These are phyloP conservation scores for Leucophenga montana DNA, from an alignment of 2,888 invertebrate species.

Conservation along the genomic window DNA sequence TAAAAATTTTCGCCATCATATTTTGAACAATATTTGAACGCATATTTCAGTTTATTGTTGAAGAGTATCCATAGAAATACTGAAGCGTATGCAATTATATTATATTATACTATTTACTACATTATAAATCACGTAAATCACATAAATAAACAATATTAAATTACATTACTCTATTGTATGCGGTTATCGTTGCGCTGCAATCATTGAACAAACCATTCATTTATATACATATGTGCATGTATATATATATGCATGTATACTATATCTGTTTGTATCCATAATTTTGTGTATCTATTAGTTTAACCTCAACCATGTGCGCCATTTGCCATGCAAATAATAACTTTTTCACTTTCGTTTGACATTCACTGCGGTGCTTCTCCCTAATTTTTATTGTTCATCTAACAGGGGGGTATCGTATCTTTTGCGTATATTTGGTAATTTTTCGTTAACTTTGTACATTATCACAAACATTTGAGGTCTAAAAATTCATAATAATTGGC, in stretches of 20 bases:
- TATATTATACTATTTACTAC: no score
- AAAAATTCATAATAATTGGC: conserved; percentile 11
- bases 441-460: no score
- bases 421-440: conserved; percentile 5
- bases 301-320: not conserved
- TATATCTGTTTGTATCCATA: no score
- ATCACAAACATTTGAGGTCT: not conserved
- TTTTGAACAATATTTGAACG: no score
- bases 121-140: conserved; percentile 54
- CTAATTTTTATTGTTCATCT: not conserved
- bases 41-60: no score
- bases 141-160: conserved; percentile 51
- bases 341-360: conserved; percentile 22
- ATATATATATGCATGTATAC: no score
- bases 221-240: no score
- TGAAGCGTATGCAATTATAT: no score
- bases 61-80: no score
- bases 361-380: not conserved
- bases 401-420: not conserved
- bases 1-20: not conserved
- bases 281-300: not conserved
- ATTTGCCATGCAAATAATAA: conserved; percentile 10
- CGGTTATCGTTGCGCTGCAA: not conserved
- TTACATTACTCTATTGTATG: conserved; percentile 39
- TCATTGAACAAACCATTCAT: not conserved